Conservation (phyloP, 2,113 vertebrate species). For the Ctenomys sociabilis region DNA sequence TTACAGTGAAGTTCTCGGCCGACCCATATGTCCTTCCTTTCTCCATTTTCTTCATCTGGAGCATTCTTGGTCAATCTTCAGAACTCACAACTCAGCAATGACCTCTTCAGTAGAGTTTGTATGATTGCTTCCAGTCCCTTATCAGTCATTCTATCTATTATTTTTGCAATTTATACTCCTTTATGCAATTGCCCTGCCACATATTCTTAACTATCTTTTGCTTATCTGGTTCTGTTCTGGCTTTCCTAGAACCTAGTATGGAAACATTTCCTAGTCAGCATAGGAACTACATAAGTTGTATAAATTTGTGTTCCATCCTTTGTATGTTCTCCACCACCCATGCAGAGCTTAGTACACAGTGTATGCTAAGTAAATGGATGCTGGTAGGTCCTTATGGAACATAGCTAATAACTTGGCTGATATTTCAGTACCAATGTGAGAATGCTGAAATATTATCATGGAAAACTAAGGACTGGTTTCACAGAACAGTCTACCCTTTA, state of each 20-base stretch:
- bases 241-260: background rate
- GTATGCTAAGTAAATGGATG: background rate
- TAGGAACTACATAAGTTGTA: background rate
- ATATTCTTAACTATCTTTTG: background rate
- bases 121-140: background rate
- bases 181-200: background rate
- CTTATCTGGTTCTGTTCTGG: background rate
- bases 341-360: background rate
- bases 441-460: slow-evolving; percentile 16
- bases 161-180: background rate
- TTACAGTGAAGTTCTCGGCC: background rate
- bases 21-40: background rate
- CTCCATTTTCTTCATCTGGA: background rate
- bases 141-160: background rate
- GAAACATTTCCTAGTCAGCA: background rate
- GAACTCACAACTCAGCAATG: background rate
- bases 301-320: background rate
- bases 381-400: slow-evolving; percentile 36
- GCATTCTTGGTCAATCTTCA: background rate
- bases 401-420: slow-evolving; percentile 21
- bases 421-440: background rate
- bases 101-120: background rate
- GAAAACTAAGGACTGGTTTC: slow-evolving; percentile 47
- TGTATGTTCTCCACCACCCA: background rate
- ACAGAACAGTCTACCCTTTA: slow-evolving; percentile 24